phyloP scores from a whole-genome alignment of 2,888 invertebrate genomes.

The Pristionchus entomophagus region DNA sequence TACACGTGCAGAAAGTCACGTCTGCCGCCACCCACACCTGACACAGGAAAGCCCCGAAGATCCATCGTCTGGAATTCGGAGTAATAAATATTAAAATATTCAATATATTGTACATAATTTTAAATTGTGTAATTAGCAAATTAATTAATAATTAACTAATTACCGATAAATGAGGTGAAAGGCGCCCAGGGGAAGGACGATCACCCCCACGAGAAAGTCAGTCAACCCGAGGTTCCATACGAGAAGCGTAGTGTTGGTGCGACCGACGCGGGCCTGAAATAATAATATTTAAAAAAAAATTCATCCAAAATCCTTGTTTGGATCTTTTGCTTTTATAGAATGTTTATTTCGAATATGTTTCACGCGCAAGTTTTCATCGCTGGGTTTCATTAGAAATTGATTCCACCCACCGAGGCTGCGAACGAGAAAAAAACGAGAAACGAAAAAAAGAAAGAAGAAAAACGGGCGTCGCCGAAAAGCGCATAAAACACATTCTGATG shows the following conservation, averaged over 20 bases:
- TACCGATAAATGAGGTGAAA: constrained; percentile 67
- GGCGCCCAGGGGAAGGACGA: constrained; percentile 75
- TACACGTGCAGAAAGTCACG: constrained; percentile 81
- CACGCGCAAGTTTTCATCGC: no score
- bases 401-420: background rate
- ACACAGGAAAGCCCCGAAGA: constrained; percentile 80
- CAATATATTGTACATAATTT: no score
- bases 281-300: background rate
- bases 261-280: constrained; percentile 70
- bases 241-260: constrained; percentile 75
- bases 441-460: background rate
- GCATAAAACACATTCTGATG: no score
- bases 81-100: background rate
- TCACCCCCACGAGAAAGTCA: constrained; percentile 75
- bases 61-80: constrained; percentile 74
- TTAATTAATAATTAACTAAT: no score
- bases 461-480: no score
- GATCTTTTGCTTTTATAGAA: background rate
- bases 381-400: no score
- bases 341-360: no score
- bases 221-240: constrained; percentile 76
- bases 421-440: background rate
- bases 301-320: no score
- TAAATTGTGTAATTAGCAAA: no score
- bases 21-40: constrained; percentile 81